Base-by-base conservation (phyloP, 2,797 vertebrate species). In the Karalla daura region DNA sequence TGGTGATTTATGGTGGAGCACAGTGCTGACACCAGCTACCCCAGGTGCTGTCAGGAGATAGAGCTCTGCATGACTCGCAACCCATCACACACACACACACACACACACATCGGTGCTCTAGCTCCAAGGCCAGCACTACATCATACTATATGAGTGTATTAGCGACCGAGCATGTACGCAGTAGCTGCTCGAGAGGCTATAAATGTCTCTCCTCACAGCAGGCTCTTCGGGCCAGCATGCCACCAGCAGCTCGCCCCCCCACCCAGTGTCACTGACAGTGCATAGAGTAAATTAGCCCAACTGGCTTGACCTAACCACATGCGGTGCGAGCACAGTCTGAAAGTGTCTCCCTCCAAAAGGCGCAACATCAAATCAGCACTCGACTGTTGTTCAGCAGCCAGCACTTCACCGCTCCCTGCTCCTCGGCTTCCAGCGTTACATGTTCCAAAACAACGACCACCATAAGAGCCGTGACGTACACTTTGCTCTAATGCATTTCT, bases 281-380 rank as follows among this genome's bases (percentile, higher is more conserved):
- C 88, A 90, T 85, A 86, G 86, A 91, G 90, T 75, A 94, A 95
- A 94, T 94, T 83, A 94, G 92, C 58, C 84, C 91, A 91, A 94
- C 93, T 94, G 93, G 91, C 91, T 93, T 93, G 92, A 94, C 93
- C 93, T 94, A 93, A 94, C 94, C 91, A 92, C 92, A 91, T 95
- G 94, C 92, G 88, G 89, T 90, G 89, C 90, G 89, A 93, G 92
- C 93, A 92, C 89, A 93, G 91, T 94, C 90, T 92, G 92, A 94
- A 90, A 94, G 92, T 78, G 88, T 74, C 87, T 92, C 91, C 86
- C 85, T 86, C 87, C 82, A 88, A 86, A 91, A 92, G 87, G 81
- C 11, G 12, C 89, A 84, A 88, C 91, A 92, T 90, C 87, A 90
- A 90, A 92, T 94, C 56, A 65, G 24, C 44, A 76, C 15, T 51